Evolutionary conservation across 2,888 invertebrate genomes (phyloP).

Genomic region (Chalcis sispes): DNA sequence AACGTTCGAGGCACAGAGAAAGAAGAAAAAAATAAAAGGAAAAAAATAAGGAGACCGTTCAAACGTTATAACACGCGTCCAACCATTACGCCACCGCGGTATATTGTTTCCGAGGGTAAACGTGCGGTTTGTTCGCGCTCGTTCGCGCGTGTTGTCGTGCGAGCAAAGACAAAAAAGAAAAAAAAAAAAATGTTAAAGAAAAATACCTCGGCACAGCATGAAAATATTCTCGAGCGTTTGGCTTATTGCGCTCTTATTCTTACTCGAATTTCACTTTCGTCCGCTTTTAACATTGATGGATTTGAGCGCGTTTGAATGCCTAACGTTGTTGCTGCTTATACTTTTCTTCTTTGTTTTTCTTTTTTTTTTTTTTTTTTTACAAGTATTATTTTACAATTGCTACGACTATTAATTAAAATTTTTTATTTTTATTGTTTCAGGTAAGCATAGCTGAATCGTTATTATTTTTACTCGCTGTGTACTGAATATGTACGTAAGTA

Average conservation of each 20-base stretch:
- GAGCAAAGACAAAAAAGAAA: neutral
- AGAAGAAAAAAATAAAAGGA: no score
- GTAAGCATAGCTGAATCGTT: constrained; percentile 16
- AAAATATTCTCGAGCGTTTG: neutral
- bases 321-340: no score
- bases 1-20: no score
- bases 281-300: neutral
- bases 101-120: constrained; percentile 34
- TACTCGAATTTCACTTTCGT: constrained; percentile 30
- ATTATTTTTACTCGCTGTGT: no score
- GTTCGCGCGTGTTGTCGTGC: neutral
- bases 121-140: neutral
- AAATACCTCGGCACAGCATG: neutral
- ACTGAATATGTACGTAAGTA: no score
- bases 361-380: neutral
- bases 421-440: constrained; percentile 9
- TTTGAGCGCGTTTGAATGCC: no score
- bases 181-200: neutral
- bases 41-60: no score
- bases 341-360: neutral
- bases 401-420: constrained; percentile 18
- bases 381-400: neutral
- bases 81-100: neutral
- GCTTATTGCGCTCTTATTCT: neutral
- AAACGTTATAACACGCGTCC: neutral